These are phyloP conservation scores for Falco cherrug DNA, from an alignment of 2,797 vertebrate genomes.

Conservation along the genomic window DNA sequence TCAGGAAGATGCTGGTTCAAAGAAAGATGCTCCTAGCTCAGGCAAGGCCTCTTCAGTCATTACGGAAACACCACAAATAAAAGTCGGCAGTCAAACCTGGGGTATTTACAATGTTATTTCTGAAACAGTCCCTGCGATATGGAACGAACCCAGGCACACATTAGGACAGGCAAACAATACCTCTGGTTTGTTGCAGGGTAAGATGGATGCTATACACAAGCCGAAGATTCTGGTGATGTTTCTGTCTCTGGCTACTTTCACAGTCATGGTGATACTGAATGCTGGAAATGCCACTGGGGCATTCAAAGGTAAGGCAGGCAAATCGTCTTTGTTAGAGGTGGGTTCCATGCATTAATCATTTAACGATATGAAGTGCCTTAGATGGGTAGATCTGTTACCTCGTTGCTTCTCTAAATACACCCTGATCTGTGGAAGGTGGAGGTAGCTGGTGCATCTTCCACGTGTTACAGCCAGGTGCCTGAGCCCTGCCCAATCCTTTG, in stretches of 20 bases:
- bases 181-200: neutral
- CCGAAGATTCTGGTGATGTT: slow-evolving; percentile 50
- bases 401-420: neutral
- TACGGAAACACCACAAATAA: neutral
- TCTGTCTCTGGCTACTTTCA: slow-evolving; percentile 22
- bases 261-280: slow-evolving; percentile 24
- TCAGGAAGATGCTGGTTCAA: neutral
- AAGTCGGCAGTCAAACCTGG: neutral
- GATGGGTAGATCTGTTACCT: neutral
- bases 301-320: slow-evolving; percentile 48
- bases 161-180: neutral
- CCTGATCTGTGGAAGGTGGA: neutral
- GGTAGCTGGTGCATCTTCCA: neutral
- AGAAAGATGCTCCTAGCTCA: neutral
- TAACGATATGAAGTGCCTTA: neutral
- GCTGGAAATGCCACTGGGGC: slow-evolving; percentile 48
- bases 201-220: slow-evolving; percentile 30
- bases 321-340: neutral
- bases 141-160: neutral
- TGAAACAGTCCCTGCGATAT: neutral
- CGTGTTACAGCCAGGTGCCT: neutral
- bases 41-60: neutral
- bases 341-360: neutral
- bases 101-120: neutral
- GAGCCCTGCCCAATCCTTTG: neutral